Base-by-base conservation (phyloP, 2,888 invertebrate species). In the Pristionchus fissidentatus region DNA sequence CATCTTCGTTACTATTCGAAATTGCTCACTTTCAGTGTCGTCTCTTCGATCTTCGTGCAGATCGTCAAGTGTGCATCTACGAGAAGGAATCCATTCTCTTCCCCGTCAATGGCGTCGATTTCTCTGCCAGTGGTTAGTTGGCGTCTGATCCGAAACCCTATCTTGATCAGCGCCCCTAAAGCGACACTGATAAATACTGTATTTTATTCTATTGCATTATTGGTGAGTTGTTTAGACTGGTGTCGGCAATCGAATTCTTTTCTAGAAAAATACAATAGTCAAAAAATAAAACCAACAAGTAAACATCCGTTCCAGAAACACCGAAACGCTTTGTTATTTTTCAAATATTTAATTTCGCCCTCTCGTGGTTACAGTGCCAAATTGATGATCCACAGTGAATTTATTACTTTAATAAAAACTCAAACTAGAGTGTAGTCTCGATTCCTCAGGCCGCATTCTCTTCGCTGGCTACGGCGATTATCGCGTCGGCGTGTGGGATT, bases 401-500 rank as follows among this genome's bases (percentile, higher is more conserved):
- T n/a, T n/a, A n/a, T n/a, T n/a, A n/a, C n/a, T 43, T 46, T 5
- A n/a, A 26, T 35, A 22, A 38, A n/a, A n/a, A n/a, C n/a, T n/a
- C n/a, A 3, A 57, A 57, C 57, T 57, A 26, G 57, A 57, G 26
- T 26, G 7, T 57, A 57, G 75, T 43, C 70, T 29, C 70, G 26
- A 81, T 38, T 15, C 38, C 83, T 89, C 85, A 95, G 96, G 97
- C 35, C 96, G 99, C 29, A 94, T 99, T 87, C 94, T 99, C 90
- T 98, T 99, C 94, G 97, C 98, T 90, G 99, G 98, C 84, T 98
- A 99, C 94, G 97, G 97, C 93, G 99, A 99, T 94, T 97, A 98
- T 93, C 98, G 97, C 52, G 97, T 98, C 83, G 97, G 97, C 93
- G 96, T 97, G 52, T 99, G 99, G 99, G 99, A 99, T 94, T 97